phyloP scores from a whole-genome alignment of 2,888 invertebrate species.

The Onthophagus sagittarius region DNA sequence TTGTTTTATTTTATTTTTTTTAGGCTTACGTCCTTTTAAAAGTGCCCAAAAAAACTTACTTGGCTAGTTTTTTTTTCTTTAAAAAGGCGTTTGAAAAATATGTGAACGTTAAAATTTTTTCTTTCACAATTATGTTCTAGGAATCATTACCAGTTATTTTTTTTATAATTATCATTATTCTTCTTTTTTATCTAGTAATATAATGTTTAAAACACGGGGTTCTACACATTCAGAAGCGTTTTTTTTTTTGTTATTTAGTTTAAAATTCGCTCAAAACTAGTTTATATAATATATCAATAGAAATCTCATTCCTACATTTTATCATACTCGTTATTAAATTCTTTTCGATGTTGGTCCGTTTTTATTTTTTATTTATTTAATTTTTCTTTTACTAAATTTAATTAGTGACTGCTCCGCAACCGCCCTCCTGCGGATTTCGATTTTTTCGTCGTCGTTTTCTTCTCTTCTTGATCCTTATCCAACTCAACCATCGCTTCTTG shows the following conservation, averaged over 20 bases:
- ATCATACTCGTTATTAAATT: conserved; percentile 22
- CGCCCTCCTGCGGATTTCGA: conserved; percentile 43
- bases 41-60: conserved; percentile 15
- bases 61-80: conserved; percentile 25
- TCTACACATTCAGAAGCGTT: conserved; percentile 39
- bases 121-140: conserved; percentile 34
- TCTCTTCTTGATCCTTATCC: conserved; percentile 72
- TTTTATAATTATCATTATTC: conserved; percentile 23
- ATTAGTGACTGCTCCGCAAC: conserved; percentile 48
- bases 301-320: background rate
- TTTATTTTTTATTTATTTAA: conserved; percentile 31
- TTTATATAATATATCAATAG: background rate
- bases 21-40: conserved; percentile 15
- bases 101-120: conserved; percentile 20
- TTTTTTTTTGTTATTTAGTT: conserved; percentile 22
- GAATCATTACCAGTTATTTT: conserved; percentile 43
- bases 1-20: conserved; percentile 14
- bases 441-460: conserved; percentile 31
- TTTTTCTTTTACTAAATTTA: conserved; percentile 26
- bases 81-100: conserved; percentile 48
- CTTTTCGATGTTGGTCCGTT: conserved; percentile 45
- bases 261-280: conserved; percentile 28
- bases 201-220: conserved; percentile 22
- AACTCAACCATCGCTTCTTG: conserved; percentile 90
- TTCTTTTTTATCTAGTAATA: conserved; percentile 23